phyloP scores from a whole-genome alignment of 1,140 invertebrate genomes.

The Drosophila quadrilineata region DNA sequence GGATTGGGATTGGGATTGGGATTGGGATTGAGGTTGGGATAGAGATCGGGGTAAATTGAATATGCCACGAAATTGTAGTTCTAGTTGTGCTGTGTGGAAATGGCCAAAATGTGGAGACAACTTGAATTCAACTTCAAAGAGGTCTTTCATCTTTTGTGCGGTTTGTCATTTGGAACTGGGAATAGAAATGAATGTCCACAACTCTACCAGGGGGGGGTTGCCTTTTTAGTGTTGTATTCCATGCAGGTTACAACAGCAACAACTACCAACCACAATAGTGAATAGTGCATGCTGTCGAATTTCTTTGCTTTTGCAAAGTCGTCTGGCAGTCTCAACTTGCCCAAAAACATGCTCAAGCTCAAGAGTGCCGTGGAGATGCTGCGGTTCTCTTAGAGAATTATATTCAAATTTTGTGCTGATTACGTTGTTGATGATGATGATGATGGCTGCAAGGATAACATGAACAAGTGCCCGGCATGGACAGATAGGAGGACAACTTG shows the following conservation, averaged over 20 bases:
- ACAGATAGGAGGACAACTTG: constrained; percentile 8
- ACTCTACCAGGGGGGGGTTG: constrained; percentile 1
- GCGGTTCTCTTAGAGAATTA: too few species aligned
- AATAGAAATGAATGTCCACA: too few species aligned
- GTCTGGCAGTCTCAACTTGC: constrained; percentile 25
- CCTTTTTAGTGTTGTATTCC: constrained; percentile 9
- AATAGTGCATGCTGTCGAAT: constrained; percentile 5
- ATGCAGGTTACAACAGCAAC: constrained; percentile 31
- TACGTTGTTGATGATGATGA: constrained; percentile 21
- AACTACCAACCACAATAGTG: constrained; percentile 7
- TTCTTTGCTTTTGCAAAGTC: constrained; percentile 53
- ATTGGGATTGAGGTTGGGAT: neutral
- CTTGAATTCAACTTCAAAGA: constrained; percentile 32
- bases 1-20: neutral
- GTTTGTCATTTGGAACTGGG: constrained; percentile 17
- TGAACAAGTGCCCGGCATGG: constrained; percentile 2
- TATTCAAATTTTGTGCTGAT: constrained; percentile 65
- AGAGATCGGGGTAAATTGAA: constrained; percentile 45
- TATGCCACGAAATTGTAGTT: constrained; percentile 41
- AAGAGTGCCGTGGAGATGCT: too few species aligned
- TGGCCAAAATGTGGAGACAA: neutral
- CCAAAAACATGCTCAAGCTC: constrained; percentile 5
- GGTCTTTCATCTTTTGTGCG: constrained; percentile 66
- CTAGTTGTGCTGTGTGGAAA: neutral
- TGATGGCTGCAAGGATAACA: neutral